Base-by-base conservation (phyloP, 1,140 invertebrate species). In the Diorhabda sublineata region DNA sequence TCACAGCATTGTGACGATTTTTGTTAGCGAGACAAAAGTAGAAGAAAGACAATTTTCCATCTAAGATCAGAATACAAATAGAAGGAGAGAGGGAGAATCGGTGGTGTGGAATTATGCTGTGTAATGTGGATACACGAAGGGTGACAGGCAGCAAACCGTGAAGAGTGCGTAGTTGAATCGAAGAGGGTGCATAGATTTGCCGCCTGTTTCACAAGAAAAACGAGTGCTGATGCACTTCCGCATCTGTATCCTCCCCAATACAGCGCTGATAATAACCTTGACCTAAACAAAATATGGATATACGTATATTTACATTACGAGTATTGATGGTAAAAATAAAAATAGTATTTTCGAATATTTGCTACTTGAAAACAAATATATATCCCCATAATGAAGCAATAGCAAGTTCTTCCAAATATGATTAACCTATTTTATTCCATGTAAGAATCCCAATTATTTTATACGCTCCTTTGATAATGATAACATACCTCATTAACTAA, bases 141-240 rank as follows among this genome's bases (percentile, higher is more conserved):
- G 68, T 66, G 11, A 64, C 7, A 64, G 64, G 68, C 68, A 69
- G 68, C 68, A 69, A 69, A 69, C 68, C 68, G 68, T 69, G 59
- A 69, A 69, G 63, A 66, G 64, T 64, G 68, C 59, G 64, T 65
- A 69, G 62, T 64, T 56, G 61, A 66, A 8, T 62, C 68, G 43
- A 45, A 58, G 68, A 69, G 68, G 68, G 68, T 69, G 68, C 68
- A 69, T 69, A 69, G 68, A 69, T 69, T 69, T 69, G 64, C 63
- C 68, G 68, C 63, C 63, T 69, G 68, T 66, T 66, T 69, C 64
- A 58, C 64, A 65, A 65, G 64, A 65, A 65, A 58, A 65, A 45
- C 47, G 64, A 41, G 56, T n/a, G 47, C 47, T n/a, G 47, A 52
- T 65, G 64, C 64, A 65, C 52, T 43, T 26, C 11, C 45, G 52